phyloP scores from a whole-genome alignment of 1,140 invertebrate genomes.

The Tetramorium alpestre region DNA sequence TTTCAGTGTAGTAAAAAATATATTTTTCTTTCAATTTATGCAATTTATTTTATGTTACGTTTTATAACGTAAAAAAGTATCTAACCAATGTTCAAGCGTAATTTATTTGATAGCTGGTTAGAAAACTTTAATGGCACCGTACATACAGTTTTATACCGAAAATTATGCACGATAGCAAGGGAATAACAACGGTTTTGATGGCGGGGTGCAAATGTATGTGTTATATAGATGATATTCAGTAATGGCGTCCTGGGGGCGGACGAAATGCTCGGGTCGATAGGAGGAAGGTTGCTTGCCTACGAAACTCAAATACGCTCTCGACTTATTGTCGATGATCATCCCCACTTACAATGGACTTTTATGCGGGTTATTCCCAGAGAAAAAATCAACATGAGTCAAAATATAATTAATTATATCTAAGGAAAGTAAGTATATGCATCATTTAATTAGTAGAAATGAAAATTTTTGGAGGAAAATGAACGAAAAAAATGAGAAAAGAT shows the following conservation, averaged over 20 bases:
- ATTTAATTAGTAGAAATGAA: background rate
- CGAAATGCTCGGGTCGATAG: constrained; percentile 81
- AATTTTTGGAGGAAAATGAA: background rate
- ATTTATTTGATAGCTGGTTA: background rate
- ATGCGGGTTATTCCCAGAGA: constrained; percentile 64
- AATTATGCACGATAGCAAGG: constrained; percentile 55
- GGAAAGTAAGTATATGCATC: background rate
- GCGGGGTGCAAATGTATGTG: constrained; percentile 33
- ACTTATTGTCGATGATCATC: constrained; percentile 56
- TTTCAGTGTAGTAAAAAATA: background rate
- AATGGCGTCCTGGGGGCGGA: constrained; percentile 78
- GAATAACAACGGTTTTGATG: constrained; percentile 53
- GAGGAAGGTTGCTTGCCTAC: constrained; percentile 74
- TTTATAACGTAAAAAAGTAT: background rate
- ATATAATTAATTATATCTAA: background rate
- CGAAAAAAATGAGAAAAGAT: background rate
- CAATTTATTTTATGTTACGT: background rate
- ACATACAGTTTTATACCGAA: constrained; percentile 61
- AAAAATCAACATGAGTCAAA: constrained; percentile 35
- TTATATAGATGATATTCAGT: constrained; percentile 65
- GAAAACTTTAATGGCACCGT: constrained; percentile 37
- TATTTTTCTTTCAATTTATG: background rate
- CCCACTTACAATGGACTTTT: constrained; percentile 51
- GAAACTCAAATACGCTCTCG: constrained; percentile 73
- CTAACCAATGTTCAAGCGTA: background rate